Base-by-base conservation (phyloP, 2,888 invertebrate species). In the Drosophila borealis region DNA sequence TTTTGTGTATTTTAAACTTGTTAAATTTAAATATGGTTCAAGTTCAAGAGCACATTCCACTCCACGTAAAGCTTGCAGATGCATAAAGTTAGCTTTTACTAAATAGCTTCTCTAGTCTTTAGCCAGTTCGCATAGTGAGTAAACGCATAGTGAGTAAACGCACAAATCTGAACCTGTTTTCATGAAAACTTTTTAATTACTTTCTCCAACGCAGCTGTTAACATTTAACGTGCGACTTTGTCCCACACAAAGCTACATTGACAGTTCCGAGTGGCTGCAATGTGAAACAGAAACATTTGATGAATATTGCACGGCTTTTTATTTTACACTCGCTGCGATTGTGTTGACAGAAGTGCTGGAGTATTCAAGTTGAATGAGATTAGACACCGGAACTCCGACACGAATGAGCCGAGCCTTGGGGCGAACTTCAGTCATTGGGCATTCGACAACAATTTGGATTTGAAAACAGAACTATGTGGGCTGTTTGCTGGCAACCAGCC, bases 131-230 rank as follows among this genome's bases (percentile, higher is more conserved):
- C 29, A 25, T 9, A 9, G 29, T 29, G 8, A 29, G 29, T 29
- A 29, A 17, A 17, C 2, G 39, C 25, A 25, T 9, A 9, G 25
- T 8, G 8, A 29, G 25, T 29, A 29, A 29, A 29, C 13, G 17
- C n/a, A 8, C 11, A 25, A 14, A 39, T 37, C 51, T 49, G 46
- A 65, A 54, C 53, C 37, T 37, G 42, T 33, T 56, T 49, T 29
- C 33, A n/a, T 37, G 14, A 6, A 19, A 64, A 45, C 41, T 82
- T 81, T 77, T 68, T 80, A 81, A 80, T 82, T 80, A 78, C 64
- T 74, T 81, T 81, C 62, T 2, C 54, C 13, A 39, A 17, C 44
- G 49, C 56, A 60, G 64, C 44, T 69, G 63, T 60, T 67, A 57
- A 61, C 56, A 62, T 71, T 71, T 69, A 63, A 49, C 49, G 9